phyloP scores from a whole-genome alignment of 2,888 invertebrate genomes.

The Saturnia japonica region DNA sequence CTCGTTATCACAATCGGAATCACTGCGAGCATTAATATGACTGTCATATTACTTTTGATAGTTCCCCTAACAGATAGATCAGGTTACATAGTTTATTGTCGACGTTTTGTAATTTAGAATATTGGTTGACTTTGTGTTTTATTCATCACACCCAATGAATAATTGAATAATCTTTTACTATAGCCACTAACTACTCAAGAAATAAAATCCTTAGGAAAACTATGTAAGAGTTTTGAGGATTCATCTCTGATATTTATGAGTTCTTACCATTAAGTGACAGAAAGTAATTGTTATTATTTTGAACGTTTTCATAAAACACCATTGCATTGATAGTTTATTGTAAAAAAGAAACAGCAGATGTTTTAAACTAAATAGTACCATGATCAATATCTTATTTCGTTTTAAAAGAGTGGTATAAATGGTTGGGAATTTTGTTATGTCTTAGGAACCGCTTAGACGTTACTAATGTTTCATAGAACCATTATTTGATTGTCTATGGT shows the following conservation, averaged over 20 bases:
- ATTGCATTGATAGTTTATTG: neutral
- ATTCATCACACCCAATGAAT: neutral
- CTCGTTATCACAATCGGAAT: conserved; percentile 72
- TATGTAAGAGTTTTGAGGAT: neutral
- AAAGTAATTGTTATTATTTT: neutral
- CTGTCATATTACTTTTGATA: conserved; percentile 65
- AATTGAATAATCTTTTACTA: neutral
- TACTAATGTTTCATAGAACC: neutral
- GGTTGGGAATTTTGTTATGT: neutral
- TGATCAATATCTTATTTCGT: neutral
- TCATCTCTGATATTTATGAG: neutral
- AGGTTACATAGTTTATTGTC: conserved; percentile 41
- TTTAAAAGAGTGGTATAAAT: neutral
- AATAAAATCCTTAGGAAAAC: neutral
- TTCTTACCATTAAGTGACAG: neutral
- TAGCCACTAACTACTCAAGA: neutral
- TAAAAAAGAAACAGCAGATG: neutral
- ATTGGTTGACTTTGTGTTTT: neutral
- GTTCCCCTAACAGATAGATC: conserved; percentile 44
- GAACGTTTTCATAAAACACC: neutral
- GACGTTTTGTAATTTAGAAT: conserved; percentile 19
- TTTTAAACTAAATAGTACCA: neutral
- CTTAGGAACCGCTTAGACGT: neutral
- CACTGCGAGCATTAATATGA: conserved; percentile 65
- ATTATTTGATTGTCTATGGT: neutral